Evolutionary conservation across 2,113 vertebrate genomes (phyloP).

Genomic region (Hucho hucho): DNA sequence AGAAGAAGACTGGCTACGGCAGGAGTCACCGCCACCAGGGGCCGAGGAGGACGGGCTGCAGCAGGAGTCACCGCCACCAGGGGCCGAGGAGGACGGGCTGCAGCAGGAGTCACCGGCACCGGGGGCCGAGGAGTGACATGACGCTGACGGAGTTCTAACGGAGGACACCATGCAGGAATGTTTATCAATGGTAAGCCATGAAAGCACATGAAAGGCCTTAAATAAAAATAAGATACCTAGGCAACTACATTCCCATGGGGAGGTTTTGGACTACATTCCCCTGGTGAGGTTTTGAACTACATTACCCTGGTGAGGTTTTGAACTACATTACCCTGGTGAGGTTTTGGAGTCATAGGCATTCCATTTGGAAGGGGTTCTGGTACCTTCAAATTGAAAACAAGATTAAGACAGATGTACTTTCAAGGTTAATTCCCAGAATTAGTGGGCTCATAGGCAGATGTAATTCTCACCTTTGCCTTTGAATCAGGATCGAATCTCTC

Average conservation of each 20-base stretch:
- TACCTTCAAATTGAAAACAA: slow-evolving; percentile 71
- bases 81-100: slow-evolving; percentile 75
- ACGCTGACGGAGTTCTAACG: slow-evolving; percentile 90
- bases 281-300: slow-evolving; percentile 93
- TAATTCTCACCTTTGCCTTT: slow-evolving; percentile 81
- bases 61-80: slow-evolving; percentile 53
- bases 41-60: slow-evolving; percentile 79
- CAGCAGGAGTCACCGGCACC: slow-evolving; percentile 50
- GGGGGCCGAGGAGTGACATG: slow-evolving; percentile 79
- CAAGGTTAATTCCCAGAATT: not conserved
- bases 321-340: slow-evolving; percentile 86
- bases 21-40: slow-evolving; percentile 52
- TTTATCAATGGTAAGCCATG: not conserved
- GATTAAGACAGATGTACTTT: not conserved
- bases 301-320: slow-evolving; percentile 96
- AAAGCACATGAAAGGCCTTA: not conserved
- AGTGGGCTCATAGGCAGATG: not conserved
- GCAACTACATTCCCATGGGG: slow-evolving; percentile 44
- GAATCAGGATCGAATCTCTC: slow-evolving; percentile 97
- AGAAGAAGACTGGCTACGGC: slow-evolving; percentile 68
- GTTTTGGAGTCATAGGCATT: slow-evolving; percentile 81
- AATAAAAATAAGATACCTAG: not conserved
- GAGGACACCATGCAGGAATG: slow-evolving; percentile 21
- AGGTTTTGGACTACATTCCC: slow-evolving; percentile 64
- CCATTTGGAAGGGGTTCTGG: slow-evolving; percentile 78